Evolutionary conservation across 1,140 invertebrate species (phyloP), one percentile per base, ranked within the genome.

Genomic region (Paraescarpia echinospica): DNA sequence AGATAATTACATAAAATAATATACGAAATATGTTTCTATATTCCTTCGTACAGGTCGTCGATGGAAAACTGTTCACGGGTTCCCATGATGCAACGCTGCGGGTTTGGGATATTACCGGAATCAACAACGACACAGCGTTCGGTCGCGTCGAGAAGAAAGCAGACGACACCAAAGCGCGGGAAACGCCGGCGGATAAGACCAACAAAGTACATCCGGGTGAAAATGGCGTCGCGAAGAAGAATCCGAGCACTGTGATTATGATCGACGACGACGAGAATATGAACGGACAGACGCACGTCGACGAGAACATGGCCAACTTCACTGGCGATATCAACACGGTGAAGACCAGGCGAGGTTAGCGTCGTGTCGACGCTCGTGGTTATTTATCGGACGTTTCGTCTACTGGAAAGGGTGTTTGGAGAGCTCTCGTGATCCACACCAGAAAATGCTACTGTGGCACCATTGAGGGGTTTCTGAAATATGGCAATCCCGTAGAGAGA

Each of bases 61-160:
- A 95, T 31, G 95, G 95, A 8, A 94, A 95, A 59, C 93, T 96
- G 6, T 96, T 96, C 94, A 96, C 96, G 12, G 96, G 95, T 0
- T 96, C 96, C 0, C 94, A 95, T 93, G 96, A 96, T 94, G 95
- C 96, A 12, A 95, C 94, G n/a, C 91, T 96, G 33, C 94, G 95
- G 35, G 95, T 96, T 6, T 96, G 96, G 96, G 92, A 92, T 34
- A 89, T 89, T 33, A 89, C 51, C 88, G 92, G 92, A n/a, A 92
- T 91, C 18, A 91, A 33, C 33, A 48, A 91, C 48, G 91, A 91
- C n/a, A 91, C 91, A 14, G 33, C 48, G 41, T 35, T 91, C 41
- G 91, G 91, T 34, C 33, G 33, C 91, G 41, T 35, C 34, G 27
- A 14, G 12, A 91, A 91, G 41, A 91, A 35, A 90, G 8, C 35